Evolutionary conservation across 2,113 vertebrate species (phyloP), one percentile per base, ranked within the genome.

Genomic region (Pterocles orientalis): DNA sequence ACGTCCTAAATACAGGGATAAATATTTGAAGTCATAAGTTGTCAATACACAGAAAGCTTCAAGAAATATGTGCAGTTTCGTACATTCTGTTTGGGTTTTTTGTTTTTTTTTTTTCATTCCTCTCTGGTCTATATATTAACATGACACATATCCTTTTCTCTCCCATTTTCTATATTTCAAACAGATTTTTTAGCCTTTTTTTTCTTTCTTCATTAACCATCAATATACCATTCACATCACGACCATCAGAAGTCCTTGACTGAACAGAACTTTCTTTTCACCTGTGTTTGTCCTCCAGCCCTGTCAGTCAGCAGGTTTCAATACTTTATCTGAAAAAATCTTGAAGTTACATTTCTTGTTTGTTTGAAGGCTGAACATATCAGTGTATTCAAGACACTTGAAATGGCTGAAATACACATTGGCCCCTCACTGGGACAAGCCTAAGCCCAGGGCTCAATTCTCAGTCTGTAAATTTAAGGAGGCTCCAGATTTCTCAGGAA

Each of bases 221-320:
- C 12, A n/a, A 18, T 18, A 43, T 24, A 54, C 3, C 2, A 2
- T 4, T 81, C 20, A 66, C 17, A 43, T 12, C 1, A 0, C 1
- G 9, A 12, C 14, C 3, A 3, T 43, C 19, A 43, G 23, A 77
- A 81, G 20, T 10, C 15, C 10, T 9, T 58, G 15, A 57, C 0
- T 33, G 16, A 57, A 57, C 0, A 58, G 18, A 56, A 70, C 7
- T 34, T 71, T 77, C 7, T n/a, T 62, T 72, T 53, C 18, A 53
- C n/a, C n/a, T 25, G 2, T 2, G 4, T 48, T 41, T 84, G 45
- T 78, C 25, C 33, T 73, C 16, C 34, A 69, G 34, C 43, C 14
- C 18, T 75, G 11, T 13, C 34, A 56, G 19, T 69, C 25, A 56
- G 15, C 26, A 47, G 39, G 17, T 75, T 53, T 66, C 39, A 82